A percentile compares a stretch with the other conserved stretches of the same genome.
These are phyloP conservation scores for Brenthis ino DNA, from an alignment of 2,888 invertebrate species.

Conservation along the genomic window DNA sequence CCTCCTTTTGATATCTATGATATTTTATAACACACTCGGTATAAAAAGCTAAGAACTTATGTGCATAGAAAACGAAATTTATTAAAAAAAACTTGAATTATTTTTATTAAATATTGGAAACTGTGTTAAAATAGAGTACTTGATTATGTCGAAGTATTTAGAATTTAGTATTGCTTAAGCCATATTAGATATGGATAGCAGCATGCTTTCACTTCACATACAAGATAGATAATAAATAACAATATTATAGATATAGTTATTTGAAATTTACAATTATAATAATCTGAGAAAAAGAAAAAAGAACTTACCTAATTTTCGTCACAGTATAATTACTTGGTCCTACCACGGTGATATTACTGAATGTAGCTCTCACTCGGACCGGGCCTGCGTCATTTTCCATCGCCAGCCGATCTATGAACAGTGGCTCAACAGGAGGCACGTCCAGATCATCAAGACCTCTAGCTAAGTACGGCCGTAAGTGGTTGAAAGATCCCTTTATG, in stretches of 20 bases:
- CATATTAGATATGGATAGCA: no score
- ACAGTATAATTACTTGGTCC: conserved; percentile 90
- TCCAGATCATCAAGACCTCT: conserved; percentile 87
- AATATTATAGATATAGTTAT: no score
- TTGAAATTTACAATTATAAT: no score
- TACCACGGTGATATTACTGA: conserved; percentile 88
- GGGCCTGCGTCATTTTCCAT: conserved; percentile 91
- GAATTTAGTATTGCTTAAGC: no score
- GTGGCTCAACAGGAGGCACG: conserved; percentile 89
- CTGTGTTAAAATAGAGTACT: no score
- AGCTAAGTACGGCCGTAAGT: conserved; percentile 86
- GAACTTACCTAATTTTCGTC: conserved; percentile 83
- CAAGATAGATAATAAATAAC: not conserved
- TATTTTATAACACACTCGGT: not conserved
- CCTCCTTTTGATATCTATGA: not conserved
- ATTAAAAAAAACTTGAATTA: not conserved
- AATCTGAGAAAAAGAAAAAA: not conserved
- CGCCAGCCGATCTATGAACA: conserved; percentile 85
- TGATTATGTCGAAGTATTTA: no score
- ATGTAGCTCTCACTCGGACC: conserved; percentile 87
- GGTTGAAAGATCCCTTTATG: conserved; percentile 87
- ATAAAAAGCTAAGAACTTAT: not conserved
- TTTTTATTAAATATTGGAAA: no score
- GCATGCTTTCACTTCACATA: no score
- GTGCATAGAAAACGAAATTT: not conserved